Percentiles rank a stretch among this genome's conserved stretches.
These are phyloP conservation scores for Hydra vulgaris DNA, from an alignment of 30 jellyfish, hydroid and myxozoan genomes.

Conservation along the genomic window DNA sequence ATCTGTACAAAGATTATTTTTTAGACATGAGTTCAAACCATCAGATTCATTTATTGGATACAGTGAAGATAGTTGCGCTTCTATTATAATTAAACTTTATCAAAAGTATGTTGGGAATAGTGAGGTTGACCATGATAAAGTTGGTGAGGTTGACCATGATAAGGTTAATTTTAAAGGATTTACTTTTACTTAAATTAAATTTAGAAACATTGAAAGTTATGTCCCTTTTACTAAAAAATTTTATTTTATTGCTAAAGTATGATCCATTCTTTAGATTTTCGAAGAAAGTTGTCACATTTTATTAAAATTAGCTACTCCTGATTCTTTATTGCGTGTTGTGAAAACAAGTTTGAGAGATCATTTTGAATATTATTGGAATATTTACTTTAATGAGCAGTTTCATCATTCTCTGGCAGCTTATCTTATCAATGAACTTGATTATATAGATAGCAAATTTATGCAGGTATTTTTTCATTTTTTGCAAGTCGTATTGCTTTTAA, in stretches of 20 bases:
- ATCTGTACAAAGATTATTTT: neutral
- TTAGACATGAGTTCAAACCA: conserved; percentile 30
- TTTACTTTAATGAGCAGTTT: conserved; percentile 35
- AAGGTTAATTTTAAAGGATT: no score
- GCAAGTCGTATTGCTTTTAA: no score
- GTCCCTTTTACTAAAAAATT: no score
- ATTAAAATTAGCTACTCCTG: neutral
- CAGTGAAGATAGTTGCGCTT: conserved; percentile 46
- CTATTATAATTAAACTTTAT: conserved; percentile 28
- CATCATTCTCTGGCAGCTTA: conserved; percentile 27
- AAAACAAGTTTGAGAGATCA: neutral
- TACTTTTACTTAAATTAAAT: no score
- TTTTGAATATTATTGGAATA: conserved; percentile 18
- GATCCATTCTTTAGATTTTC: neutral
- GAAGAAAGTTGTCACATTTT: neutral
- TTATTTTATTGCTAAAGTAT: no score
- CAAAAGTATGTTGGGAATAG: neutral
- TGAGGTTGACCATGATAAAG: conserved; percentile 5
- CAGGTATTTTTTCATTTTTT: conserved; percentile 23
- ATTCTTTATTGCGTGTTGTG: neutral
- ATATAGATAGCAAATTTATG: neutral
- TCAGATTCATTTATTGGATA: conserved; percentile 54
- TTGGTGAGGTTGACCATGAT: no score
- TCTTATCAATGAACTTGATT: neutral
- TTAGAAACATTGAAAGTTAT: no score